Evolutionary conservation across 2,797 vertebrate genomes (phyloP).

Genomic region (Sebastes baramenuke): DNA sequence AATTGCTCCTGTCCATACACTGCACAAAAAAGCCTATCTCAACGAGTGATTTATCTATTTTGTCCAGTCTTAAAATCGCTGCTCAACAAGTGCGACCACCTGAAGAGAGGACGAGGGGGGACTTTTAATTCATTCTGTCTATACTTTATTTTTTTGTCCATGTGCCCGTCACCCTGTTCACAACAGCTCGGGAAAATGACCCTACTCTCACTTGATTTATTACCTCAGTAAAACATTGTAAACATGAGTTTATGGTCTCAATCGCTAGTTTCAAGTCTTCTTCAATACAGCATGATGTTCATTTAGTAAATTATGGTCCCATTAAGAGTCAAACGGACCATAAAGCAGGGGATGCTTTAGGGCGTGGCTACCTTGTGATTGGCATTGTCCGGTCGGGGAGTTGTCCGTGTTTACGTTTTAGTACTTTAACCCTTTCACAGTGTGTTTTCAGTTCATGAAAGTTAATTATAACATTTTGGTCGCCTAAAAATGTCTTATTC

Average conservation of each 20-base stretch:
- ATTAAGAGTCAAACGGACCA: background rate
- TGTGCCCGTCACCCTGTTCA: background rate
- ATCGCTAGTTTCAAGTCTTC: background rate
- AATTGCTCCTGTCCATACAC: conserved; percentile 46
- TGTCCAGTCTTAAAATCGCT: conserved; percentile 7
- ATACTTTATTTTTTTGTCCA: background rate
- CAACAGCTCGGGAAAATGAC: background rate
- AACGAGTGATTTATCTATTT: conserved; percentile 33
- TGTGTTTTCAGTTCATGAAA: no score
- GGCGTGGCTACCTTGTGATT: background rate
- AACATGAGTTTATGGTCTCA: background rate
- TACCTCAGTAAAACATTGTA: background rate
- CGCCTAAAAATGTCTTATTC: no score
- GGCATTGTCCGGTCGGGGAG: background rate
- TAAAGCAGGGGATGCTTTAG: background rate
- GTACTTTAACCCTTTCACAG: no score
- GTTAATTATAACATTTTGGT: no score
- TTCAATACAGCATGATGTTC: background rate
- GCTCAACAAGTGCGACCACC: conserved; percentile 24
- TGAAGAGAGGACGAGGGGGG: conserved; percentile 6
- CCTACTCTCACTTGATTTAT: background rate
- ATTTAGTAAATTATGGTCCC: background rate
- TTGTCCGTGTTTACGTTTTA: background rate
- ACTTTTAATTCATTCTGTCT: background rate
- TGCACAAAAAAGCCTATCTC: conserved; percentile 1